Percentiles rank a stretch among this genome's conserved stretches.
phyloP scores from a whole-genome alignment of 1,140 invertebrate species.

The Pogonognathellus flavescens region DNA sequence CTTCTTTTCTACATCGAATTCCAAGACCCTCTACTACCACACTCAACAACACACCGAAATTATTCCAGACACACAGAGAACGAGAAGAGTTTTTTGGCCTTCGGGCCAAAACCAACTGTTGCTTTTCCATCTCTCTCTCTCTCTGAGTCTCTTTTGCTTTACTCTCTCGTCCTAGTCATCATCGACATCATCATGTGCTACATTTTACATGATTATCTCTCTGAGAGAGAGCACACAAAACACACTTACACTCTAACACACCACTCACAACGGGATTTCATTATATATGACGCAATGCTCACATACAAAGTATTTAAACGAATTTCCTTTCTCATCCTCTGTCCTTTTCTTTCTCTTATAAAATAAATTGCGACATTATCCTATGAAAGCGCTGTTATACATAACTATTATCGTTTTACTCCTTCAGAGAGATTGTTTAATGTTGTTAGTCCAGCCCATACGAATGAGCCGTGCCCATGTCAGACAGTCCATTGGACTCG shows the following conservation, averaged over 20 bases:
- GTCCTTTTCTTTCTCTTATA: no score
- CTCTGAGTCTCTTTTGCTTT: slow-evolving; percentile 21
- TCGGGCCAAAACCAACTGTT: slow-evolving; percentile 31
- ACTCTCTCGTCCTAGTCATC: neutral
- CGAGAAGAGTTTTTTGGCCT: neutral
- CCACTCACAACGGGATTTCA: no score
- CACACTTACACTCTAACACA: no score
- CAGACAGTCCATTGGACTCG: neutral
- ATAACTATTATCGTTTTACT: slow-evolving; percentile 27
- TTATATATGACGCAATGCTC: no score
- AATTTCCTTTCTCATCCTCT: no score
- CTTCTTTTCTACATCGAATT: no score
- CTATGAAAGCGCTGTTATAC: neutral
- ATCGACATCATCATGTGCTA: no score
- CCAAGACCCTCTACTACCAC: no score
- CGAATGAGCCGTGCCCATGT: neutral
- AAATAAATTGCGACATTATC: no score
- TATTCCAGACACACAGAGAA: neutral
- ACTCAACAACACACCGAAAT: neutral
- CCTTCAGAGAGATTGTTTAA: slow-evolving; percentile 4
- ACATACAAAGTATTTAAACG: no score
- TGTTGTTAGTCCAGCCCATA: neutral
- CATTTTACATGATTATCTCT: no score
- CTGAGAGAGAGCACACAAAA: no score
- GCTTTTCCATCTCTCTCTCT: neutral